Base-by-base conservation (phyloP, 2,113 vertebrate genomes). In the Tachysurus vachellii region DNA sequence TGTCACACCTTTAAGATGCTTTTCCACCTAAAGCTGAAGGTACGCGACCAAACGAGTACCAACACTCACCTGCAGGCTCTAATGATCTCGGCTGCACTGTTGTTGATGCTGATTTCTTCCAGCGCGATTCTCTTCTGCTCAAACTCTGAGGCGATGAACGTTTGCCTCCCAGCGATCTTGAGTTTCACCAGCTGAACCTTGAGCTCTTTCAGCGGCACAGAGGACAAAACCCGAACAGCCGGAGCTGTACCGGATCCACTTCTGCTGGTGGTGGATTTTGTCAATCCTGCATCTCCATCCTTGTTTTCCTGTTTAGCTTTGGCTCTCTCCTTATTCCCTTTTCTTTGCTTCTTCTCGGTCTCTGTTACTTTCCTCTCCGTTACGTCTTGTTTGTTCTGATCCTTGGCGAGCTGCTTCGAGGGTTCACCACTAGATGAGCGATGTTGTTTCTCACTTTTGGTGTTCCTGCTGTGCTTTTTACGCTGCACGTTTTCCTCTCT, bases 111-210 rank as follows among this genome's bases (percentile, higher is more conserved):
- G 88, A 97, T 94, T 76, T 96, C 94, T 11, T 92, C 92, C 53
- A 97, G 92, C 9, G 89, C 96, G 91, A 92, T 93, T 80, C 85
- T 89, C 87, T 88, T 90, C 85, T 96, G 95, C 84, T 96, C 95
- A 17, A 96, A 89, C 90, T 97, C 96, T 0, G 96, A 96, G 59
- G 96, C 94, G 2, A 96, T 95, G 87, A 96, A 97, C 0, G 95
- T 96, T 86, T 97, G 95, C 66, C 94, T 94, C 86, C 95, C 95
- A 0, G 92, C 94, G 0, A 94, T 96, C 89, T 97, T 94, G 54
- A 98, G 94, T 89, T 96, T 97, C 87, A 97, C 94, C 77, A 98
- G 91, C 5, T 95, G 91, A 86, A 98, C 96, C 94, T 95, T 97
- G n/a, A 97, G 92, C 92, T 97, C 96, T 90, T 96, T 97, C 13